Evolutionary conservation across 37 sponge, comb jelly and placozoan species (phyloP), one percentile per base, ranked within the genome.

Genomic region (Spongilla lacustris): DNA sequence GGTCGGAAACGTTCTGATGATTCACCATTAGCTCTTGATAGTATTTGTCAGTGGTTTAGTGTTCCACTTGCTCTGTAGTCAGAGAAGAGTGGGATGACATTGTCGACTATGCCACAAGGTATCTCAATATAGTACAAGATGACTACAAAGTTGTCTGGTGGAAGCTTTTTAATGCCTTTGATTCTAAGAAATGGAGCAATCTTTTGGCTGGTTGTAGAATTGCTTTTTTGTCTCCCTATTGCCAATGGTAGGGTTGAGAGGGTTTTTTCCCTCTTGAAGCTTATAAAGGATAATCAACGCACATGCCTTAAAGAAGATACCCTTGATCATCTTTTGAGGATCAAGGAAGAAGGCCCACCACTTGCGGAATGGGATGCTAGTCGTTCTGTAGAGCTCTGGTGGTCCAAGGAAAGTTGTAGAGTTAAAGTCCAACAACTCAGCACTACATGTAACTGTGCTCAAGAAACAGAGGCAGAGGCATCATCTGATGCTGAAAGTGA

Each of bases 11-110:
- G 50, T 30, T 67, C 66, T 68, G 87, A 81, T 12, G 29, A 29
- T 25, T 13, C 76, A 30, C 32, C 84, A 17, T 93, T 89, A 50
- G 80, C 90, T 66, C 32, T 93, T 9, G 79, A 89, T 4, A 23
- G 9, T 49, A 33, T 93, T 17, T 46, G 71, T 36, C 19, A 23
- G 30, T 26, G 86, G 67, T 87, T 84, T 77, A 22, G 5, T 13
- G 67, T 84, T 25, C 91, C 88, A 13, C 72, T 87, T 10, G 36
- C 13, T 19, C 86, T 67, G 22, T 75, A 31, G 73, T 90, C 22
- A 33, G 68, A 66, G 85, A 90, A 75, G 91, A 94, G 37, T 94
- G 94, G 94, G 88, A 87, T 69, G 88, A 90, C 66, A 87, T 90
- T 75, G 81, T 89, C 9, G 74, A 49, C 21, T 93, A 93, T 87